Evolutionary conservation across 2,888 invertebrate genomes (phyloP).

Genomic region (Dusona sp.): DNA sequence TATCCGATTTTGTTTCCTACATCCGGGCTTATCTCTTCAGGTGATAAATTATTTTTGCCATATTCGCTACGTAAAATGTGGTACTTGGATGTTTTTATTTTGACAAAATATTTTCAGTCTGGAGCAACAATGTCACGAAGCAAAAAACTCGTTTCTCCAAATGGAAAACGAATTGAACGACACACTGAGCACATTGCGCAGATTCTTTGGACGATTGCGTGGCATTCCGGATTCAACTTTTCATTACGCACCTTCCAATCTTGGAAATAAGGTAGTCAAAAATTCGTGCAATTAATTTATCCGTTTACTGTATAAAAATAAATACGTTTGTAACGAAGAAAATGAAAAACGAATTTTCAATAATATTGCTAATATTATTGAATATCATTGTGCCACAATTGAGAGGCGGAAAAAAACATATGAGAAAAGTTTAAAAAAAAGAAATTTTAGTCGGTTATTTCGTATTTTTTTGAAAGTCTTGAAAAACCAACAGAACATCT

Average conservation of each 20-base stretch:
- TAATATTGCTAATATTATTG: background rate
- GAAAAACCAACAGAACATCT: no score
- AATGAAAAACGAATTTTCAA: background rate
- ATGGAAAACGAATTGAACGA: conserved; percentile 77
- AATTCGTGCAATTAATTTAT: background rate
- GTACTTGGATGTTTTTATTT: background rate
- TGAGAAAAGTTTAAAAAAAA: no score
- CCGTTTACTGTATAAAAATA: background rate
- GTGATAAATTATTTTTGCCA: conserved; percentile 61
- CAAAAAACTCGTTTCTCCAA: conserved; percentile 72
- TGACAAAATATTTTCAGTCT: conserved; percentile 72
- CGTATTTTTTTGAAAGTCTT: no score
- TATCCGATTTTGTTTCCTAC: conserved; percentile 77
- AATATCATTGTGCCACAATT: no score
- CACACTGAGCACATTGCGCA: conserved; percentile 75
- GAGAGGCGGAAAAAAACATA: no score
- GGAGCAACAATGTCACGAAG: conserved; percentile 73
- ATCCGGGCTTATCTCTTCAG: conserved; percentile 77
- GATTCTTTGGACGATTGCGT: conserved; percentile 77
- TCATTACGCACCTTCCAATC: conserved; percentile 82
- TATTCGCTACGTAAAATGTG: background rate
- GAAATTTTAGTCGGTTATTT: no score
- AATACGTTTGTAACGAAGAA: background rate
- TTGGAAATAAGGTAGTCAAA: conserved; percentile 83
- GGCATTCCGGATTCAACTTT: conserved; percentile 83